Conservation (phyloP, 2,888 invertebrate genomes). For the Ceriagrion tenellum region DNA sequence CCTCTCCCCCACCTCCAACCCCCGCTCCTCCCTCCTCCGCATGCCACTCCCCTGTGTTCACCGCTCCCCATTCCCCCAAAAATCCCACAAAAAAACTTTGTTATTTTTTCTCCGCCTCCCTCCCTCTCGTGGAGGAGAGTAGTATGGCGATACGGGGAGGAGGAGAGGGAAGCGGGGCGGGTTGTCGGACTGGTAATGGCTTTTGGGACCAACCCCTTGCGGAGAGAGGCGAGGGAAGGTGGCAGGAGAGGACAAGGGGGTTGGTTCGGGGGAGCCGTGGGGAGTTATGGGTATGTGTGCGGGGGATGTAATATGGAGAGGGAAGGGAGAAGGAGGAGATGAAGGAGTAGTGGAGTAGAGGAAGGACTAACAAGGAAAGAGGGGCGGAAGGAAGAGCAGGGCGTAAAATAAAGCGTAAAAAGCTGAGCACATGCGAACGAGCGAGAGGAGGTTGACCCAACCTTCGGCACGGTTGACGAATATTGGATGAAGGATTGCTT, state of each 20-base stretch:
- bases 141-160: background rate
- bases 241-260: background rate
- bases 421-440: background rate
- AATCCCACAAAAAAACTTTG: background rate
- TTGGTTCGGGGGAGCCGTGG: background rate
- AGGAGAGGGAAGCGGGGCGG: background rate
- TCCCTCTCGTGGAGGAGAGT: background rate
- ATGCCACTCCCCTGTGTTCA: background rate
- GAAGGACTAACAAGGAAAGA: constrained; percentile 6
- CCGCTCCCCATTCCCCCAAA: background rate
- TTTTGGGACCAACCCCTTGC: constrained; percentile 12
- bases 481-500: background rate
- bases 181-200: constrained; percentile 58
- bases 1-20: background rate
- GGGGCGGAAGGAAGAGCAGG: background rate
- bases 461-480: background rate
- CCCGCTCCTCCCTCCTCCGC: background rate
- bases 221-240: background rate
- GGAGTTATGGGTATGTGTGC: background rate
- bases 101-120: background rate
- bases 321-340: background rate
- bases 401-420: constrained; percentile 1
- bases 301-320: background rate
- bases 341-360: background rate
- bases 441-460: background rate